Evolutionary conservation across 2,888 invertebrate genomes (phyloP), one percentile per base, ranked within the genome.

Genomic region (Drosophila rubida): DNA sequence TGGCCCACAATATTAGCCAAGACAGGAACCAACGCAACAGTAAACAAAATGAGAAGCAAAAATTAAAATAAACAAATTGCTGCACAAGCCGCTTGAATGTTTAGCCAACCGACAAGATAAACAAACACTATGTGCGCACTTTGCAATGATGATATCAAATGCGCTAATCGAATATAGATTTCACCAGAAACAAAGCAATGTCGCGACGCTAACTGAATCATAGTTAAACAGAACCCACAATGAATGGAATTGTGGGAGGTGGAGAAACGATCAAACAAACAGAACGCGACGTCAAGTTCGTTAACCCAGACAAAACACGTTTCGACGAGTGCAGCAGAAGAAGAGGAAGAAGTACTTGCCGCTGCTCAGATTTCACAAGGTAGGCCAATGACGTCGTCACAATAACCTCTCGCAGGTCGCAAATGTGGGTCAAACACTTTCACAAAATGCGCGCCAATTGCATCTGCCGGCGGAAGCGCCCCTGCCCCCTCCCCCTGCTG

Each of bases 291-390:
- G 41, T 22, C 8, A 16, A 39, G 77, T 80, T 83, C 84, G 77
- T 48, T 59, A 51, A 74, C 64, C 77, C 58, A 9, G 45, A 13
- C 39, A 49, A 75, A 66, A 72, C 79, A 51, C 45, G 80, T 70
- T 86, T 57, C 39, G 2, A 23, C 37, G 13, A 74, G 39, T 71
- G 55, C 54, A 67, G 7, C 35, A n/a, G 19, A 50, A 35, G 11
- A 27, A 57, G 25, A 46, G 19, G 30, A 22, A 13, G 30, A 69
- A 23, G 39, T 60, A 67, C 49, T 39, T 41, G 37, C n/a, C 37
- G 49, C 41, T 44, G 14, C 2, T 13, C 4, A 25, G 59, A 85
- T 85, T 80, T 80, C 86, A 70, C 69, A 71, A 78, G 51, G 50
- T 45, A 60, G 42, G n/a, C 19, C 54, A 49, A n/a, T 60, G 30